These are phyloP conservation scores for Mycteria americana DNA, from an alignment of 2,797 vertebrate genomes.

Conservation along the genomic window DNA sequence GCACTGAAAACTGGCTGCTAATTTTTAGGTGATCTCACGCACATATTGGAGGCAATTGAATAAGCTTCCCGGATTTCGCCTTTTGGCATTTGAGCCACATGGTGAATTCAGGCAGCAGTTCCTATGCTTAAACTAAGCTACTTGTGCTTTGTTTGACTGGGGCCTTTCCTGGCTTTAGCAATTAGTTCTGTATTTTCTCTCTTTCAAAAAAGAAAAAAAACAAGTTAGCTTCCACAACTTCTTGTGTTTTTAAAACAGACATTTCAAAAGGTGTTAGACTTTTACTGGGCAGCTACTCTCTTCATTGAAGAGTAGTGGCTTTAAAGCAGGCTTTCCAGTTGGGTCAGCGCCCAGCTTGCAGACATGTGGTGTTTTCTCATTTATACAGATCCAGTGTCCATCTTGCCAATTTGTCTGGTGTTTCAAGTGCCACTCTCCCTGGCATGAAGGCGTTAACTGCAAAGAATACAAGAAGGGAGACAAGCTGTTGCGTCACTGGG, in stretches of 20 bases:
- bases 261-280: not conserved
- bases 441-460: conserved; percentile 96
- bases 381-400: conserved; percentile 90
- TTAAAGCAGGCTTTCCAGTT: not conserved
- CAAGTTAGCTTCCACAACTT: not conserved
- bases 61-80: not conserved
- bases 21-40: not conserved
- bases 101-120: not conserved
- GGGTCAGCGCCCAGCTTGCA: not conserved
- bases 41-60: not conserved
- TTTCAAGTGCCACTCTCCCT: conserved; percentile 98
- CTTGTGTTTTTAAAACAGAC: not conserved
- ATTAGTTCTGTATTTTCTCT: not conserved
- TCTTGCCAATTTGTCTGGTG: conserved; percentile 97
- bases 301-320: not conserved
- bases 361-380: not conserved
- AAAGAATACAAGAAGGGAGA: conserved; percentile 96
- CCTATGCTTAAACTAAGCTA: not conserved
- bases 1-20: not conserved
- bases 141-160: not conserved
- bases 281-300: not conserved
- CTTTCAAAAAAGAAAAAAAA: not conserved
- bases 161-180: not conserved
- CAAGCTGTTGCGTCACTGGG: conserved; percentile 94
- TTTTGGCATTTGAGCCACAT: not conserved